Base-by-base conservation (phyloP, 2,797 vertebrate species). In the Intellagama lesueurii region DNA sequence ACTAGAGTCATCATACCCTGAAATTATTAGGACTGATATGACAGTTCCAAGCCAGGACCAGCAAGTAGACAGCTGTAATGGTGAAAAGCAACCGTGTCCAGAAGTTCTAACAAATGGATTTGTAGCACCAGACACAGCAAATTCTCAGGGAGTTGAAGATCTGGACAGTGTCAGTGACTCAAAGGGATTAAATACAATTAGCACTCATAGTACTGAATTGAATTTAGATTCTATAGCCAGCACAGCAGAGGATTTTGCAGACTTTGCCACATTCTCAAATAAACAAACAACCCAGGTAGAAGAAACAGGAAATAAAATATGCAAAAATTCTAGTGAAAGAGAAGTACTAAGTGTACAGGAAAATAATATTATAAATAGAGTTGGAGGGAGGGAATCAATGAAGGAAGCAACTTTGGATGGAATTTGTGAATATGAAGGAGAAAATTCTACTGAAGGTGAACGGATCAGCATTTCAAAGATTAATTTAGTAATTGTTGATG, bases 51-150 rank as follows among this genome's bases (percentile, higher is more conserved):
- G 91, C 90, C 95, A 95, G 81, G 91, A 93, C 88, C 94, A 96
- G 88, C 92, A 94, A 90, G 93, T 90, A 88, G 93, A 96, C 88
- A 95, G 96, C 76, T 98, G 98, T 94, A 98, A 98, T 26, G 98
- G 98, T 30, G 96, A 97, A 68, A 96, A 96, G 88, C 88, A 90
- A 76, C 92, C 94, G 7, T 92, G 95, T 89, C 87, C 95, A n/a
- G 97, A 98, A 95, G 96, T 97, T 95, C 96, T 98, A 92, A 97
- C 97, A 87, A 99, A 99, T 0, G 98, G 98, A 60, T 97, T 97
- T 96, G 88, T 95, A 92, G 96, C 94, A 35, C 93, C 91, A 24
- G 96, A 97, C 91, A 89, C 93, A 93, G 98, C 95, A 94, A 97
- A 97, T 91, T 96, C 97, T 97, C 97, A 96, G 97, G 97, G 96